Base-by-base conservation (phyloP, 2,113 vertebrate species). In the Dasypus novemcinctus region DNA sequence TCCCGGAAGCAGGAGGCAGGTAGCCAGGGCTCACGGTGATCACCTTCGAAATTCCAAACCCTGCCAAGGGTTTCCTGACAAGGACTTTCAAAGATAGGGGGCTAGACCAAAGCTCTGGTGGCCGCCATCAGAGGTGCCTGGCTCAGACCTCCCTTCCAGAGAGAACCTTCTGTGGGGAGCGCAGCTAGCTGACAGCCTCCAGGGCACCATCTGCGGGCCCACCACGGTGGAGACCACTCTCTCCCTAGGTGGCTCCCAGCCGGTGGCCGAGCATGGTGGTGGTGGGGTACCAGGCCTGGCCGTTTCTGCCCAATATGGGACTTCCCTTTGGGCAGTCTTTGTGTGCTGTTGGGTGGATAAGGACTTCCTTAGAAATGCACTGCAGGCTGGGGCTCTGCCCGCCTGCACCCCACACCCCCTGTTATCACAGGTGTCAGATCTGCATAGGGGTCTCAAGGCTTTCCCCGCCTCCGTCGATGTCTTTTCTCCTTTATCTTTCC, bases 371-470 rank as follows among this genome's bases (percentile, higher is more conserved):
- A 33, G 38, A 72, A 64, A 31, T 69, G 17, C 29, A 17, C 27
- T 6, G 2, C 4, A 72, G 25, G 4, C 15, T 27, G 63, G 79
- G 82, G 71, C 31, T 69, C 64, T 25, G 72, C 36, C 85, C 52
- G 13, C n/a, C 29, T 21, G 54, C 25, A 21, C 54, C 12, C 54
- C 59, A 29, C 0, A 1, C 49, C 59, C 0, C 4, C 0, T 4
- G 20, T 21, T 27, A 27, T 36, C 63, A 14, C 27, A 29, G 46
- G 21, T 23, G 2, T 80, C 59, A 25, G 23, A 33, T 72, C 41
- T 61, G 29, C 46, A 49, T 4, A 1, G 18, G 6, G 71, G 20
- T 66, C 54, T 90, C 72, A 33, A 38, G 21, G 31, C 41, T 41
- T 68, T 57, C 5, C 7, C 36, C 20, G 0, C 27, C 31, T 76